Percentiles rank a stretch among this genome's conserved stretches.
These are phyloP conservation scores for Aphaenogaster ashmeadi DNA, from an alignment of 1,140 invertebrate species.

Conservation along the genomic window DNA sequence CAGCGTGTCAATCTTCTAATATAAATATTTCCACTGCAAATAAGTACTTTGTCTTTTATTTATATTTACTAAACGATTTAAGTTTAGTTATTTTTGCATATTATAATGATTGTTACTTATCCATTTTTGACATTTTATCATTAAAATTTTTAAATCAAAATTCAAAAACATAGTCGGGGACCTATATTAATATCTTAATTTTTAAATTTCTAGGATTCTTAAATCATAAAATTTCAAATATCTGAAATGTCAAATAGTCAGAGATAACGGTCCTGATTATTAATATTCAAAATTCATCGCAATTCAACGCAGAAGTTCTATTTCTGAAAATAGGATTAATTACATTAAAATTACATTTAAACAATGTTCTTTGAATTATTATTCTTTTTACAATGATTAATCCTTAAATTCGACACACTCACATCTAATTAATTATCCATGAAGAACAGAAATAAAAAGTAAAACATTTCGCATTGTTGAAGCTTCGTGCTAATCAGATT, in stretches of 20 bases:
- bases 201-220: background rate
- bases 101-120: too few relatives aligned
- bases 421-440: slow-evolving; percentile 1
- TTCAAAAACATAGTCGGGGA: too few relatives aligned
- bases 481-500: background rate
- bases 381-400: background rate
- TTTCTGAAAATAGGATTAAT: background rate
- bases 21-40: too few relatives aligned
- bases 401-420: background rate
- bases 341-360: background rate
- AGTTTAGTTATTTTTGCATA: too few relatives aligned
- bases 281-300: slow-evolving; percentile 7
- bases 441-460: background rate
- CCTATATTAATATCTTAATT: too few relatives aligned
- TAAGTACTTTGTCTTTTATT: too few relatives aligned
- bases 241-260: background rate
- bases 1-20: too few relatives aligned
- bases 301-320: background rate
- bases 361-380: background rate
- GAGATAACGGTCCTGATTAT: background rate
- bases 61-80: too few relatives aligned
- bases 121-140: too few relatives aligned
- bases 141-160: too few relatives aligned
- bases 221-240: background rate
- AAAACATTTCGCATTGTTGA: background rate